Percentiles rank a stretch among this genome's conserved stretches.
These are phyloP conservation scores for Drosophila yakuba DNA, from an alignment of 1,140 invertebrate species.

Conservation along the genomic window DNA sequence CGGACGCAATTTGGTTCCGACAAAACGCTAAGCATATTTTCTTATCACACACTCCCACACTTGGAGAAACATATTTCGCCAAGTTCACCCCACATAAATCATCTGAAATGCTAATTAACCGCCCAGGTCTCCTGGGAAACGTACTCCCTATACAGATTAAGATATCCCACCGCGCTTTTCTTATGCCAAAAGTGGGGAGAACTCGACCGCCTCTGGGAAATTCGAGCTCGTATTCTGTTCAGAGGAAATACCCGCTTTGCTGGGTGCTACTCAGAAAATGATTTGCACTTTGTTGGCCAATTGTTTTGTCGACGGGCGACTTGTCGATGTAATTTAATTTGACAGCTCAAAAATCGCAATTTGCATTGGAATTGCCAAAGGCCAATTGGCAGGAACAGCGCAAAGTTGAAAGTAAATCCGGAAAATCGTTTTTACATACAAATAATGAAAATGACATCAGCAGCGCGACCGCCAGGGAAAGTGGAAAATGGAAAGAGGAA, in stretches of 20 bases:
- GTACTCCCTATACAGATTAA: conserved; percentile 10
- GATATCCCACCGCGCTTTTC: conserved; percentile 21
- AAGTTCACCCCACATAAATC: conserved; percentile 59
- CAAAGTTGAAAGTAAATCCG: conserved; percentile 60
- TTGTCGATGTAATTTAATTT: conserved; percentile 62
- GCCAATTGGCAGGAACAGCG: conserved; percentile 24
- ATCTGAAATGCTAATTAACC: conserved; percentile 75
- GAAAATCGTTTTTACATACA: conserved; percentile 65
- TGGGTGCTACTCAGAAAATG: conserved; percentile 22
- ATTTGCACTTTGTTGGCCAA: conserved; percentile 37
- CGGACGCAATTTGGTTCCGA: conserved; percentile 56
- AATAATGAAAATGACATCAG: conserved; percentile 68
- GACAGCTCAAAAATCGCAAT: conserved; percentile 42
- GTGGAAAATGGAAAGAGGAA: background rate
- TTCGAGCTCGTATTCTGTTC: conserved; percentile 1
- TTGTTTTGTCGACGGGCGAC: conserved; percentile 34
- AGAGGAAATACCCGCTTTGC: background rate
- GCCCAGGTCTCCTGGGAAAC: conserved; percentile 26
- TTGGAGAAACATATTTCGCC: conserved; percentile 62
- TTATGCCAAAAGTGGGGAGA: background rate
- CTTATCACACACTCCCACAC: conserved; percentile 62
- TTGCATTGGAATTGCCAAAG: conserved; percentile 36
- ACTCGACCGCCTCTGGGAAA: conserved; percentile 1
- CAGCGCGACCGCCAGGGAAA: conserved; percentile 10
- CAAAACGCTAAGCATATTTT: conserved; percentile 70